Evolutionary conservation across 2,113 vertebrate species (phyloP).

Genomic region (Probosciger aterrimus): DNA sequence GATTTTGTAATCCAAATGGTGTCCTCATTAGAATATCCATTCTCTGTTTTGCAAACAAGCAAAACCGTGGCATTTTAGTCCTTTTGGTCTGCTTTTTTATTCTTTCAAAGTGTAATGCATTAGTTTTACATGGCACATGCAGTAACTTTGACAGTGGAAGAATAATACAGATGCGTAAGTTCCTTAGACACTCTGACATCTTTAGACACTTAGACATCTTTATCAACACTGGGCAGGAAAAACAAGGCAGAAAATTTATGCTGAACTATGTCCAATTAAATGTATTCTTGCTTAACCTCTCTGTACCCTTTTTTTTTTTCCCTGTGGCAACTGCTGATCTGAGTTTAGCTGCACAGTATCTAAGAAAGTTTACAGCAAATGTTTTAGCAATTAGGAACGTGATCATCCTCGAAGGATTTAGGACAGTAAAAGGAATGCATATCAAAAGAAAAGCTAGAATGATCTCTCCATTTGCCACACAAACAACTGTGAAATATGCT

Average conservation of each 20-base stretch:
- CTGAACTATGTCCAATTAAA: not conserved
- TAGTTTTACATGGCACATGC: not conserved
- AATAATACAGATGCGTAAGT: not conserved
- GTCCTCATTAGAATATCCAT: not conserved
- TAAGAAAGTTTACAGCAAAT: not conserved
- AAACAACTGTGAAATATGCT: not conserved
- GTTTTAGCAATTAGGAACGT: not conserved
- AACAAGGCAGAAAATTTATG: not conserved
- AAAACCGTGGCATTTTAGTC: not conserved
- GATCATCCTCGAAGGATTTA: not conserved
- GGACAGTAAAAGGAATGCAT: not conserved
- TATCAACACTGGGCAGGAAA: not conserved
- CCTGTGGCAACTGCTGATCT: not conserved
- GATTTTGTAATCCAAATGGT: fast-evolving
- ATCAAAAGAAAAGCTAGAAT: slow-evolving; percentile 4
- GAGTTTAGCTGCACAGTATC: not conserved
- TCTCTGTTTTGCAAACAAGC: not conserved
- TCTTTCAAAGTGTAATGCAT: not conserved
- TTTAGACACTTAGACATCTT: not conserved
- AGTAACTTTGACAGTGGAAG: not conserved
- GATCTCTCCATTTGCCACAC: not conserved
- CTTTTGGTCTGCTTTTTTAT: not conserved
- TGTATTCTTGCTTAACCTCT: not conserved
- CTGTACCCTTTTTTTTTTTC: not conserved
- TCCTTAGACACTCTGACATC: not conserved